These are phyloP conservation scores for Phymanthus crucifer DNA, from an alignment of 92 coral and sea anemone species.

Conservation along the genomic window DNA sequence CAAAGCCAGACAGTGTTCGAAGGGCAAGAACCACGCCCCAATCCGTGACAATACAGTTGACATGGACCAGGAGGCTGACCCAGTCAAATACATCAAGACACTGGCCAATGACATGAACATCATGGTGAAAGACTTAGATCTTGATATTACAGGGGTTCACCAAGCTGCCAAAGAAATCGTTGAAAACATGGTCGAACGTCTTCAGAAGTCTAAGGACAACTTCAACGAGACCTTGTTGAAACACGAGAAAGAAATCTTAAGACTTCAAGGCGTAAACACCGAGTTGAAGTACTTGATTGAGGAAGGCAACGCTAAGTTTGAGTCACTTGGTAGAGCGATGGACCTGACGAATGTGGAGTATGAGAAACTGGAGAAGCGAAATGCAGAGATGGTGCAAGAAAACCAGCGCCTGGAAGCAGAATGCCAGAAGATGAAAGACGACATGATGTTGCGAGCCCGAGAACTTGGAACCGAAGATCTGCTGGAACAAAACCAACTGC, in stretches of 20 bases:
- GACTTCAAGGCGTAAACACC: not conserved
- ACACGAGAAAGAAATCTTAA: constrained; percentile 12
- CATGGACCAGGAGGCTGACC: not conserved
- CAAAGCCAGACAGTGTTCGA: not conserved
- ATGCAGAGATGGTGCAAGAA: not conserved
- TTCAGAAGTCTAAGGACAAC: constrained; percentile 5
- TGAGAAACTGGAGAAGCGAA: constrained; percentile 10
- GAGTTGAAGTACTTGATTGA: constrained; percentile 12
- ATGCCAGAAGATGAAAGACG: constrained; percentile 5
- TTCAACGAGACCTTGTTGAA: not conserved
- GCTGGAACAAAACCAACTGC: not conserved
- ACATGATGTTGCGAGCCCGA: constrained; percentile 8
- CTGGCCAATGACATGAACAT: constrained; percentile 17
- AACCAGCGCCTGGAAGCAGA: constrained; percentile 12
- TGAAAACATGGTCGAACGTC: not conserved
- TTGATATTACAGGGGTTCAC: constrained; percentile 3
- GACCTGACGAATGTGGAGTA: constrained; percentile 17
- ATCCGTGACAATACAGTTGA: not conserved
- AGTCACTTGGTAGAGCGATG: constrained; percentile 14
- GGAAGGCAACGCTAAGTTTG: constrained; percentile 6
- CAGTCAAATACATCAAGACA: not conserved
- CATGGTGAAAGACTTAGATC: constrained; percentile 16
- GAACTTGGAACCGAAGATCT: not conserved
- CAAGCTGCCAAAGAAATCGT: constrained; percentile 13
- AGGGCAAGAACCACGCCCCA: not conserved